These are phyloP conservation scores for Sander lucioperca DNA, from an alignment of 2,113 vertebrate genomes.

Conservation along the genomic window DNA sequence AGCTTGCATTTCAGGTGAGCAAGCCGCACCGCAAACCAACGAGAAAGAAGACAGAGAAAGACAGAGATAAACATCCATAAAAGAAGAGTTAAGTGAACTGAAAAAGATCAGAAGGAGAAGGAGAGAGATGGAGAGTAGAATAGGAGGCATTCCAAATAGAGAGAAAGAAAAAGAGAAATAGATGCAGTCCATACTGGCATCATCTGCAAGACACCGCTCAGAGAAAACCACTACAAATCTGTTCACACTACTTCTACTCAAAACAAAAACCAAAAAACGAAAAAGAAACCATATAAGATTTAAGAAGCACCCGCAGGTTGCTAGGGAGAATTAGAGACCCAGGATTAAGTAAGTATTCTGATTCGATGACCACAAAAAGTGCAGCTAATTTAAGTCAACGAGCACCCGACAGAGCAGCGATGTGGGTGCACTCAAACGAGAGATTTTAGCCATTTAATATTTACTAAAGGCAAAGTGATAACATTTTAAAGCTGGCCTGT, in stretches of 20 bases:
- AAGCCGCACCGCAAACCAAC: constrained; percentile 75
- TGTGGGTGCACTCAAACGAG: constrained; percentile 39
- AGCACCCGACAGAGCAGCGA: constrained; percentile 50
- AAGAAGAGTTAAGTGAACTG: constrained; percentile 63
- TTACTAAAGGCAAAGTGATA: constrained; percentile 50
- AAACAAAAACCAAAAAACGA: constrained; percentile 54
- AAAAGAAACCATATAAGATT: constrained; percentile 68
- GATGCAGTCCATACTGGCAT: constrained; percentile 82
- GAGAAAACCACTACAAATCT: constrained; percentile 77
- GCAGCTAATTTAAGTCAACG: constrained; percentile 53
- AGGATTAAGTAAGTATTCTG: constrained; percentile 44
- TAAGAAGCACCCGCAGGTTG: constrained; percentile 79
- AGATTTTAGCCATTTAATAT: constrained; percentile 49
- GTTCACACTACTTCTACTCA: constrained; percentile 71
- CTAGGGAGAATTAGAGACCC: constrained; percentile 56
- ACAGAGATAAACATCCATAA: constrained; percentile 77
- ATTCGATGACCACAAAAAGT: constrained; percentile 52
- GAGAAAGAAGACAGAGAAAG: constrained; percentile 64
- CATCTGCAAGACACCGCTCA: constrained; percentile 80
- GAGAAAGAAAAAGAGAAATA: constrained; percentile 55
- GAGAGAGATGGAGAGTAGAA: constrained; percentile 50
- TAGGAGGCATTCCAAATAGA: constrained; percentile 80
- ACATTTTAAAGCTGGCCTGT: constrained; percentile 60
- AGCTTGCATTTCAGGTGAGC: constrained; percentile 74
- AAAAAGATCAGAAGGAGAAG: constrained; percentile 61